These are phyloP conservation scores for Spongia lamella DNA, from an alignment of 37 sponge, comb jelly and placozoan species.

Conservation along the genomic window DNA sequence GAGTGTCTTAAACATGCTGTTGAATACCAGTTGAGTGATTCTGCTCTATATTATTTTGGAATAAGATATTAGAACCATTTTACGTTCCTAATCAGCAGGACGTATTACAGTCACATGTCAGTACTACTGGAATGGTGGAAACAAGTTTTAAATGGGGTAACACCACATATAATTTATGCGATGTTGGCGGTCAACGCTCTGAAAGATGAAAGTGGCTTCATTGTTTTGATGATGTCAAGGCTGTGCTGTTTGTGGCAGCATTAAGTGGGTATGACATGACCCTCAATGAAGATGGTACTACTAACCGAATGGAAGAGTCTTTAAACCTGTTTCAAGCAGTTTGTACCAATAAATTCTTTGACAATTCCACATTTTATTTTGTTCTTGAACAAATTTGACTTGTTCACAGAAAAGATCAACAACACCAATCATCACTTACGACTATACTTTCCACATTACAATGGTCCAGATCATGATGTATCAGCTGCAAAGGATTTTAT, in stretches of 20 bases:
- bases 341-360: constrained; percentile 96
- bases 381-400: constrained; percentile 94
- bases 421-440: constrained; percentile 86
- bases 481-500: too few relatives aligned
- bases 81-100: constrained; percentile 86
- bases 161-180: constrained; percentile 85
- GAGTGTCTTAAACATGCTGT: constrained; percentile 73
- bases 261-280: constrained; percentile 97
- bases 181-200: constrained; percentile 97
- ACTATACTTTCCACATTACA: constrained; percentile 78
- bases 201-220: constrained; percentile 98
- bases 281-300: constrained; percentile 86
- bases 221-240: constrained; percentile 97
- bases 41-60: constrained; percentile 94
- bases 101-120: constrained; percentile 86
- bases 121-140: constrained; percentile 96
- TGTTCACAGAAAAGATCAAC: constrained; percentile 84
- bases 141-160: constrained; percentile 79
- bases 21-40: constrained; percentile 98
- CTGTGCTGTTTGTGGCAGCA: constrained; percentile 93
- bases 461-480: too few relatives aligned
- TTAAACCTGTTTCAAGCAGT: constrained; percentile 93
- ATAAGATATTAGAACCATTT: constrained; percentile 55
- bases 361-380: constrained; percentile 77
- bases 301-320: constrained; percentile 91